Percentiles rank a stretch among this genome's conserved stretches.
Conservation (phyloP, 2,888 invertebrate species). For the Nemoura dubitans region DNA sequence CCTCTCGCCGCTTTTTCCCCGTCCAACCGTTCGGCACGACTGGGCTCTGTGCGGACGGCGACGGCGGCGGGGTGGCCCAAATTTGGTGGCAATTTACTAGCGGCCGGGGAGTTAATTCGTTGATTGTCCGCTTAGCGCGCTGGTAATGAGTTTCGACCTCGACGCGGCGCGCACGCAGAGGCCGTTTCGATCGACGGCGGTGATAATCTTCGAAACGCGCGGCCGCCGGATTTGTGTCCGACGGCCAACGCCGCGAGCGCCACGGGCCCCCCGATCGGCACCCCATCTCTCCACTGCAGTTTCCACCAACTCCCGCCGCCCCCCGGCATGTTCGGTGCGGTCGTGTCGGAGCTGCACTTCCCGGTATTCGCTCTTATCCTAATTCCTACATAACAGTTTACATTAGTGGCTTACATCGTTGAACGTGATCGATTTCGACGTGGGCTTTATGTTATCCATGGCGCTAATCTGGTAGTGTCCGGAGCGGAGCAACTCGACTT, state of each 20-base stretch:
- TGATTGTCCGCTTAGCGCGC: conserved; percentile 22
- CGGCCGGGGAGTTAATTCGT: conserved; percentile 21
- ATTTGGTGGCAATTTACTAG: conserved; percentile 1
- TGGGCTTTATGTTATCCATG: not conserved
- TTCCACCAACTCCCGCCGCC: not conserved
- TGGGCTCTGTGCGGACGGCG: not conserved
- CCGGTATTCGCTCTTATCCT: not conserved
- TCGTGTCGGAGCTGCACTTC: not conserved
- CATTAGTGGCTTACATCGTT: not conserved
- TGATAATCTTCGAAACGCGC: not conserved
- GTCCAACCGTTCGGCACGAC: not conserved
- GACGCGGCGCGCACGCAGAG: not conserved
- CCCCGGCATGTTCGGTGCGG: not conserved
- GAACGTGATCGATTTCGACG: not conserved
- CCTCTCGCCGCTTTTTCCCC: not conserved
- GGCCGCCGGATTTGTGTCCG: not conserved
- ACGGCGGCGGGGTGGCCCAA: not conserved
- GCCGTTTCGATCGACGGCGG: not conserved
- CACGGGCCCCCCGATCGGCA: too few species aligned
- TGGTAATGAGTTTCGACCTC: not conserved
- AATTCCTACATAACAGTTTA: not conserved
- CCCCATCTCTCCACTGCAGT: too few species aligned
- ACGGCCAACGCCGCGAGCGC: not conserved
- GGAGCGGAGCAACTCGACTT: too few species aligned
- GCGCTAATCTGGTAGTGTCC: not conserved